Conservation (phyloP, 2,113 vertebrate species). For the Plecturocebus donacophilus region DNA sequence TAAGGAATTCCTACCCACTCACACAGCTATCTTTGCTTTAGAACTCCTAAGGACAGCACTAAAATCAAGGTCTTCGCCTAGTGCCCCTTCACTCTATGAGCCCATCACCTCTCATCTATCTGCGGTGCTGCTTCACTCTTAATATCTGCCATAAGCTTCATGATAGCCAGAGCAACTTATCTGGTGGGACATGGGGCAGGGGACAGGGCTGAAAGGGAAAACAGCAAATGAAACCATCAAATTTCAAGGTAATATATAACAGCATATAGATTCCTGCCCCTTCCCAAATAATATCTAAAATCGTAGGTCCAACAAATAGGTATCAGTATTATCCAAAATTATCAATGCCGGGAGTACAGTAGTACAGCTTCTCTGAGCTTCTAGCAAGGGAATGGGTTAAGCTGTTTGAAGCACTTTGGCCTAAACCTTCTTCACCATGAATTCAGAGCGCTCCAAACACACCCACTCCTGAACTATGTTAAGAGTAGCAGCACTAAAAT, state of each 20-base stretch:
- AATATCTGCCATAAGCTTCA: background rate
- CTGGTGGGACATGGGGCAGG: background rate
- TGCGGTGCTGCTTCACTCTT: background rate
- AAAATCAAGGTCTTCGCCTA: slow-evolving; percentile 4
- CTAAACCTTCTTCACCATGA: background rate
- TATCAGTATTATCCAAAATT: background rate
- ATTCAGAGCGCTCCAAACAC: background rate
- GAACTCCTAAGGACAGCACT: background rate
- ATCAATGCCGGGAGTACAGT: background rate
- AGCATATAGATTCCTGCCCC: background rate
- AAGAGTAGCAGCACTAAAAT: background rate
- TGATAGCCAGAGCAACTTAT: background rate
- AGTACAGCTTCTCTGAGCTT: background rate
- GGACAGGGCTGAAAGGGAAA: background rate
- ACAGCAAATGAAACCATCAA: background rate
- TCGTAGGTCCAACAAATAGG: background rate
- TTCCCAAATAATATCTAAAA: slow-evolving; percentile 20
- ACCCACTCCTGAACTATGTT: background rate
- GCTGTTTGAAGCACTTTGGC: background rate
- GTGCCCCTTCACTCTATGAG: background rate
- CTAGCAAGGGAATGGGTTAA: background rate
- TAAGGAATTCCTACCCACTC: background rate
- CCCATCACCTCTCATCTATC: background rate
- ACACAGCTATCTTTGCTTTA: background rate
- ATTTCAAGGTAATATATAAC: background rate